These are phyloP conservation scores for Drosophila greeni DNA, from an alignment of 2,888 invertebrate species.

Conservation along the genomic window DNA sequence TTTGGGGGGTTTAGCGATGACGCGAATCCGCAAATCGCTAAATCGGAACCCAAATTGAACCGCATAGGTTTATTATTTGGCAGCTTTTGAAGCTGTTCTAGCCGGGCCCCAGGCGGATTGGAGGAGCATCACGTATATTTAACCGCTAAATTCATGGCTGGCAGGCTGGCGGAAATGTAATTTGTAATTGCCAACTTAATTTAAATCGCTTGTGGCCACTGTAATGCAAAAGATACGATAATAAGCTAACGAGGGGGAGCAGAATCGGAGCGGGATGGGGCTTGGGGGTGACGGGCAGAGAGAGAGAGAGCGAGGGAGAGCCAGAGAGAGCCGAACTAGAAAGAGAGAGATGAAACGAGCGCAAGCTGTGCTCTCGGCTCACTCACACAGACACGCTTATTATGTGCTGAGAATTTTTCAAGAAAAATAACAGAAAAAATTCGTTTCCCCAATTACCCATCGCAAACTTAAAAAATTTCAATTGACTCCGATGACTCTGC, in stretches of 20 bases:
- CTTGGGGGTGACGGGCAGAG: not conserved
- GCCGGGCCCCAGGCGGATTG: not conserved
- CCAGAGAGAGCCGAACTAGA: not conserved
- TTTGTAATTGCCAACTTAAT: constrained; percentile 42
- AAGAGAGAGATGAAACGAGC: constrained; percentile 38
- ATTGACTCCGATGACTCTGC: not conserved
- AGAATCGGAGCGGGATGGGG: not conserved
- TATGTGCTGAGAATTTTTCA: constrained; percentile 71
- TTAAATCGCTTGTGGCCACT: constrained; percentile 26
- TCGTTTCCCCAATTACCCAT: constrained; percentile 26
- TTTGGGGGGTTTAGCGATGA: constrained; percentile 1
- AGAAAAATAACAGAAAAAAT: constrained; percentile 50
- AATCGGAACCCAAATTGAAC: constrained; percentile 17
- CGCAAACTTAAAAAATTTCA: constrained; percentile 15
- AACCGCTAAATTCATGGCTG: constrained; percentile 1
- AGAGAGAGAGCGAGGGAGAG: constrained; percentile 30
- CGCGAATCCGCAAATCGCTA: not conserved
- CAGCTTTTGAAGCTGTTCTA: not conserved
- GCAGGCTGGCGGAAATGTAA: constrained; percentile 25
- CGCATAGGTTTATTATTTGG: constrained; percentile 6
- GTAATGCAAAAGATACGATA: constrained; percentile 35
- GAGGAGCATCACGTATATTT: not conserved
- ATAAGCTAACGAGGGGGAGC: constrained; percentile 17
- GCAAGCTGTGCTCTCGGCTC: constrained; percentile 46
- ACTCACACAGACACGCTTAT: constrained; percentile 55